Evolutionary conservation across 2,797 vertebrate species (phyloP).

Genomic region (Poeciliopsis infans): DNA sequence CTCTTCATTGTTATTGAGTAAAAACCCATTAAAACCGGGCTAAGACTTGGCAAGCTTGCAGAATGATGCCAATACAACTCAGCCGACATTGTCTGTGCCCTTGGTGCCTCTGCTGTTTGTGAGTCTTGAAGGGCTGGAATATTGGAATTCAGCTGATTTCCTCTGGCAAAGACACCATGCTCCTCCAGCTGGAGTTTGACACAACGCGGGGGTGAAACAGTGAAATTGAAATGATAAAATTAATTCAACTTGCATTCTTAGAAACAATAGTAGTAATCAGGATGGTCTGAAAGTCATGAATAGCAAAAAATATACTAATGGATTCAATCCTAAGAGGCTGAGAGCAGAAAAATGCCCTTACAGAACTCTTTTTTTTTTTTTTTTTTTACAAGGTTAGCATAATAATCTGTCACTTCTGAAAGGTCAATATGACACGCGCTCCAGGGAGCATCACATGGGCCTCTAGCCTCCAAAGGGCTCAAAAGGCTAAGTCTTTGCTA

Average conservation of each 20-base stretch:
- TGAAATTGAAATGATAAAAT: conserved; percentile 67
- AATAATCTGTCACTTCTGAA: conserved; percentile 42
- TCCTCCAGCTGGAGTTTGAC: conserved; percentile 54
- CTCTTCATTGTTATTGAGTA: conserved; percentile 73
- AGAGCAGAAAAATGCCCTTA: conserved; percentile 18
- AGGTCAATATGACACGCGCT: conserved; percentile 40
- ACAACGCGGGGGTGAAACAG: conserved; percentile 55
- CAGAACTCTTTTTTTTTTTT: conserved; percentile 1
- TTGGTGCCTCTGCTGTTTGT: conserved; percentile 56
- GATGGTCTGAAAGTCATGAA: conserved; percentile 42
- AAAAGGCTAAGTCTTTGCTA: neutral
- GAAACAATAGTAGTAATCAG: conserved; percentile 64
- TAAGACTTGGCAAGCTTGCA: conserved; percentile 65
- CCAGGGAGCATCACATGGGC: conserved; percentile 20
- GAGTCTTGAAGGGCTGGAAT: conserved; percentile 56
- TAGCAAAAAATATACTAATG: conserved; percentile 27
- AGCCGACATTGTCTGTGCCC: conserved; percentile 72
- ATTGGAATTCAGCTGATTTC: conserved; percentile 70
- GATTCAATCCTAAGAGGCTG: conserved; percentile 19
- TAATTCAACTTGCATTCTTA: conserved; percentile 37
- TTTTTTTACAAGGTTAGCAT: conserved; percentile 33
- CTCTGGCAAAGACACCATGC: conserved; percentile 44
- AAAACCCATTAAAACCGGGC: conserved; percentile 72
- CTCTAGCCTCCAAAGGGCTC: conserved; percentile 4
- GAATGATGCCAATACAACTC: conserved; percentile 67